Base-by-base conservation (phyloP, 2,113 vertebrate genomes). In the Sapayoa aenigma region DNA sequence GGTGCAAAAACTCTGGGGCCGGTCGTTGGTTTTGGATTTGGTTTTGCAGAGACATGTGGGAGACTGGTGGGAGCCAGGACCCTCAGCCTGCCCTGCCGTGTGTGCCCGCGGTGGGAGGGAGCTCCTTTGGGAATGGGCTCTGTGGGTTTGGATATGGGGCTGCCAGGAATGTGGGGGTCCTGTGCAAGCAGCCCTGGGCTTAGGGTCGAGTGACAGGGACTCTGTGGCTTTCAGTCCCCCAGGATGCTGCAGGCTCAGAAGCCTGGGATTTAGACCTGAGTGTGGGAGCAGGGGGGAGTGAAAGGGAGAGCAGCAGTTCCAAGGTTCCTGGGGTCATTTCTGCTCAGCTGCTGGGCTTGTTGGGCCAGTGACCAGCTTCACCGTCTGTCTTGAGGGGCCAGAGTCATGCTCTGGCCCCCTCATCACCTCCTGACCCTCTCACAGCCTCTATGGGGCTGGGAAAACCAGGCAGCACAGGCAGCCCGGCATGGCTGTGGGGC, bases 361-460 rank as follows among this genome's bases (percentile, higher is more conserved):
- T 5, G 31, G 56, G 50, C 21, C 59, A 16, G 27, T 0, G 8
- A 47, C 39, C 58, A 28, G 9, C 60, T 30, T 75, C 74, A 63
- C 12, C 14, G 33, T 23, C 2, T 0, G 1, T 55, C 24, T 14
- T 3, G 6, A 67, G 35, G n/a, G 52, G 21, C 50, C 37, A 27
- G 58, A 58, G 68, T 18, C 15, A 62, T 67, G 60, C 31, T 42
- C 37, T 31, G 24, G n/a, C 18, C 41, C 52, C 19, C 39, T 24
- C 2, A 23, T 11, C 52, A 3, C 28, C 6, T 25, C 72, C 31
- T 1, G 8, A 15, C 9, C n/a, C 44, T 19, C 56, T 56, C 33
- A 5, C 25, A 1, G 1, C 18, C 52, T 22, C 41, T 74, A 37
- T 1, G 1, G 69, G 33, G 63, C 77, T 86, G 90, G 94, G 63